Evolutionary conservation across 2,888 invertebrate species (phyloP), one percentile per base, ranked within the genome.

Genomic region (Drosophila subsilvestris): DNA sequence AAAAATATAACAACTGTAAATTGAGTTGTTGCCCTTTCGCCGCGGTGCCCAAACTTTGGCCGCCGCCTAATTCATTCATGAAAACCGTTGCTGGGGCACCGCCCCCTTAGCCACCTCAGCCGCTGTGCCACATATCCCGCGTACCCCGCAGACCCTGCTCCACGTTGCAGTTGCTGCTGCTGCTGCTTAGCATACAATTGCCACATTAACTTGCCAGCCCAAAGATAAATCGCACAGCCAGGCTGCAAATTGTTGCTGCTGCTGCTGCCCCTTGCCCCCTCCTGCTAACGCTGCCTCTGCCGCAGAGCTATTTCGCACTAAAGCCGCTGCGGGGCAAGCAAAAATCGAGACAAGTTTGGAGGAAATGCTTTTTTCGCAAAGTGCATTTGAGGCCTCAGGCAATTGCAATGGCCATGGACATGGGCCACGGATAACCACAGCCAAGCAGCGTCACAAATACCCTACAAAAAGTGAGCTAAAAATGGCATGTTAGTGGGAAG

Each of bases 311-410:
- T 86, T 85, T 86, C 83, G 75, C 83, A 87, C 86, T 80, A 79
- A 84, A 73, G 81, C 81, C 78, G 59, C 78, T 76, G 75, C 75
- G 78, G 55, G 74, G 68, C 50, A 77, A 71, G 49, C 76, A 49
- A 84, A 86, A 86, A 83, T 84, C 81, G 86, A 84, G 86, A 86
- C 83, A 86, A 83, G 81, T 83, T 83, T 86, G 75, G 74, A 80
- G 79, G 78, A 86, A 89, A 77, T 86, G 87, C 78, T 76, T 82
- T 78, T 82, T 83, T 78, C 74, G 89, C 83, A 90, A 90, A 90
- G 90, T 90, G 90, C 89, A 90, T 89, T 90, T 88, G 78, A 74
- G 69, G 90, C 90, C 89, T 75, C 63, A 56, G 79, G 90, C 86
- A 74, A 60, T 45, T 50, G 45, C 50, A 49, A 22, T 50, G 50